Base-by-base conservation (phyloP, 30 jellyfish, hydroid and myxozoan species). In the Chrysaora quinquecirrha region DNA sequence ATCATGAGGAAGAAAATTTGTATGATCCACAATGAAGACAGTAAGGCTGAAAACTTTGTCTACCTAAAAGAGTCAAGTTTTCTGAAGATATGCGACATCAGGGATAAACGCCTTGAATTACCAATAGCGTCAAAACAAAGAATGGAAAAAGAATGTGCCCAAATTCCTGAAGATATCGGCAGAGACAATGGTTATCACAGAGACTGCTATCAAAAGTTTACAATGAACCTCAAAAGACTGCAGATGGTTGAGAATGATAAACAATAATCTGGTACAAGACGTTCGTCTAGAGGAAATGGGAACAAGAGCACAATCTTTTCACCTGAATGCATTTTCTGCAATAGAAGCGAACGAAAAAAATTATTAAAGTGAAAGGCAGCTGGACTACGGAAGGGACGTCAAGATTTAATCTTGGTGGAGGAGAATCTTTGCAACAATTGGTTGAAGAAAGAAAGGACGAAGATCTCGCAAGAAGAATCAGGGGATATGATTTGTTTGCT, bases 71-170 rank as follows among this genome's bases (percentile, higher is more conserved):
- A 49, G 76, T 48, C 85, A 0, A 73, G 52, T 49, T 73, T 69
- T 46, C 74, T 14, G 85, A 73, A 48, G 85, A 48, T 73, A 73
- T 73, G 85, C 48, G 85, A 73, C 30, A 50, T 48, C 48, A 73
- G 85, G 74, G 72, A 54, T 27, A 73, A 73, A 46, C 30, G 75
- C 74, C 72, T 24, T 73, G 46, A 75, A 27, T 54, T 73, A 22
- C 74, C 75, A 69, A 23, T 48, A 23, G 70, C 73, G 12, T 49
- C 52, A 21, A 73, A 73, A 73, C 74, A 73, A 48, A 73, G 85
- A 73, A 73, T 73, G 85, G 85, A n/a, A 73, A 54, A 24, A 46
- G 72, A 73, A 35, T 73, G 85, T 35, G 77, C 85, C 12, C 85
- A 73, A 73, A 69, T 73, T 73, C 72, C 85, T 24, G 74, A 23